Percentiles rank a stretch among this genome's conserved stretches.
Conservation (phyloP, 2,888 invertebrate species). For the Ormyrus rosae region DNA sequence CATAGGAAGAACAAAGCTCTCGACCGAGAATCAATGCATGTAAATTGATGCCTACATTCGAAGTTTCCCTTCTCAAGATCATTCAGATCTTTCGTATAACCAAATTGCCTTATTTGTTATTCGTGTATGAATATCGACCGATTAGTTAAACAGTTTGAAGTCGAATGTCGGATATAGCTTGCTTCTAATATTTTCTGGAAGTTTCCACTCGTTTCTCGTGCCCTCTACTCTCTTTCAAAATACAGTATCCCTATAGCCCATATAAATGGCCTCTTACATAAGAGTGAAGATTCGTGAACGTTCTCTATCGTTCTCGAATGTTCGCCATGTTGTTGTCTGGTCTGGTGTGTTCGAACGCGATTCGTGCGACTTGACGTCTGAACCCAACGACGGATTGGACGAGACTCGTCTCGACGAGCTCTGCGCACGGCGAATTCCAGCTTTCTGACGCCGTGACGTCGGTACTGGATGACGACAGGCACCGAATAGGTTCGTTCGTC, state of each 20-base stretch:
- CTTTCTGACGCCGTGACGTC: too few species aligned
- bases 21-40: background rate
- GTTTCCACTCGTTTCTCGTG: background rate
- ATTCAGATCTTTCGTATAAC: too few species aligned
- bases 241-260: background rate
- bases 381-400: constrained; percentile 9
- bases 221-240: background rate
- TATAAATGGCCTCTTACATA: background rate
- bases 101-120: too few species aligned
- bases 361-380: background rate
- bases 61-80: too few species aligned
- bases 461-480: too few species aligned
- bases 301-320: background rate
- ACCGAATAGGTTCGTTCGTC: too few species aligned
- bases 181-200: background rate
- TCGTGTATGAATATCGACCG: too few species aligned
- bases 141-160: too few species aligned
- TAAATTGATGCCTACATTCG: background rate
- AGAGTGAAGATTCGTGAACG: background rate
- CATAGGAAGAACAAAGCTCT: too few species aligned
- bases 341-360: background rate
- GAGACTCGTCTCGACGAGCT: background rate
- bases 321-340: background rate
- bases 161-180: background rate
- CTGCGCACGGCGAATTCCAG: background rate